Conservation (phyloP, 2,797 vertebrate species). For the Lophius americanus region DNA sequence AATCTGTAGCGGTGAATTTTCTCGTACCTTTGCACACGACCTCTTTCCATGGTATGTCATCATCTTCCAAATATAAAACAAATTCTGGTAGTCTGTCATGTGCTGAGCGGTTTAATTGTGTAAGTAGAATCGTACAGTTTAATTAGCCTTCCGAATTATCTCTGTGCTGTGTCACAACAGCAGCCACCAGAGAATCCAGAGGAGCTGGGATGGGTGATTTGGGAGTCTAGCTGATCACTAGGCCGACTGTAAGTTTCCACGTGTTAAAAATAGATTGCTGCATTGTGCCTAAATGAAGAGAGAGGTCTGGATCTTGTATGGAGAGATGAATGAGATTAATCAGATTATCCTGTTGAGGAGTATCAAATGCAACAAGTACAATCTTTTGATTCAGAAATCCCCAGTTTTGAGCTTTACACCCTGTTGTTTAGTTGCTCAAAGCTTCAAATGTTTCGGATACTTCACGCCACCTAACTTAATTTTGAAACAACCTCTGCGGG, state of each 20-base stretch:
- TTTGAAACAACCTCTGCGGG: slow-evolving; percentile 48
- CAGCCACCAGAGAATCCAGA: slow-evolving; percentile 70
- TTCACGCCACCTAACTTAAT: slow-evolving; percentile 45
- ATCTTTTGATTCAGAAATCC: not conserved
- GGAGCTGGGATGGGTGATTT: slow-evolving; percentile 56
- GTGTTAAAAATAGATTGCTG: slow-evolving; percentile 59
- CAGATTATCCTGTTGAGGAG: not conserved
- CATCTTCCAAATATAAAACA: not conserved
- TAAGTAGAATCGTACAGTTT: slow-evolving; percentile 39
- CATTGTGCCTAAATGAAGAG: slow-evolving; percentile 46
- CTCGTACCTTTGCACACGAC: too few relatives aligned
- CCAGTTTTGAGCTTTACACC: not conserved
- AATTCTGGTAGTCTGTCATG: not conserved
- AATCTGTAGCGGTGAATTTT: too few relatives aligned
- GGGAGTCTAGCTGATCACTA: slow-evolving; percentile 66
- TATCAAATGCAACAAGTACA: not conserved
- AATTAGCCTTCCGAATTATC: slow-evolving; percentile 58
- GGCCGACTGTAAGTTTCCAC: slow-evolving; percentile 56
- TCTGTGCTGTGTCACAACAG: slow-evolving; percentile 71
- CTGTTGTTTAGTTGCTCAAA: slow-evolving; percentile 23
- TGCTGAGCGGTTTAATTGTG: slow-evolving; percentile 17
- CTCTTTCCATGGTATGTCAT: not conserved
- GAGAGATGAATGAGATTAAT: slow-evolving; percentile 37
- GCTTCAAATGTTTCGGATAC: slow-evolving; percentile 24
- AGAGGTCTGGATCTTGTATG: slow-evolving; percentile 36